Base-by-base conservation (phyloP, 2,113 vertebrate species). In the Oreotragus oreotragus region DNA sequence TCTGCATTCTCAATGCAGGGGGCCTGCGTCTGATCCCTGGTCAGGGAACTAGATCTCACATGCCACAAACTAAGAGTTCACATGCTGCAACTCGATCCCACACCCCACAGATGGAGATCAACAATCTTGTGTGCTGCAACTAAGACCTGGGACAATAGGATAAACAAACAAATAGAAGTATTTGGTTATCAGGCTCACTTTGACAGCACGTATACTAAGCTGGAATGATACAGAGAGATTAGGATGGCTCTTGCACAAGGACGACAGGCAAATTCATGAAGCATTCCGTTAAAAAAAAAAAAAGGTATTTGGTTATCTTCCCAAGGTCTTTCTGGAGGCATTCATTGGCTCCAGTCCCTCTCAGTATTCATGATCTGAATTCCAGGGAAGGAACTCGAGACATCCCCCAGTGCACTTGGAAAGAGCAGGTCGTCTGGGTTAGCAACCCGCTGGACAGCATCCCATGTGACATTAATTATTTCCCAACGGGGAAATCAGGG, bases 401-500 rank as follows among this genome's bases (percentile, higher is more conserved):
- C 43, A 33, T 43, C n/a, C 25, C 21, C n/a, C n/a, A 30, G 6
- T 9, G 14, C 45, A 62, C 23, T 39, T 51, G 73, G 85, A 84
- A 45, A 87, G 30, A 55, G n/a, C 2, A 9, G 43, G n/a, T 7
- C 3, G 11, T 11, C 64, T n/a, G 39, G 39, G 27, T 55, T 30
- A 43, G 17, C 17, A 43, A 28, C 16, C 49, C 0, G 0, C 49
- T 33, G n/a, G 49, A 30, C 2, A 30, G 39, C 23, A n/a, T 17
- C 62, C 80, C 21, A 9, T 17, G 77, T 58, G 33, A 15, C 53
- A 28, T 5, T 17, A 4, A 33, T n/a, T 79, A 9, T 49, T 83
- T 43, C 47, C 51, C 28, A 58, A 30, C 2, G 47, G 21, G 62
- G 36, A 93, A 53, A 47, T 19, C 7, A 19, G 2, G 23, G 25